Conservation (phyloP, 2,888 invertebrate species). For the Acronicta aceris region DNA sequence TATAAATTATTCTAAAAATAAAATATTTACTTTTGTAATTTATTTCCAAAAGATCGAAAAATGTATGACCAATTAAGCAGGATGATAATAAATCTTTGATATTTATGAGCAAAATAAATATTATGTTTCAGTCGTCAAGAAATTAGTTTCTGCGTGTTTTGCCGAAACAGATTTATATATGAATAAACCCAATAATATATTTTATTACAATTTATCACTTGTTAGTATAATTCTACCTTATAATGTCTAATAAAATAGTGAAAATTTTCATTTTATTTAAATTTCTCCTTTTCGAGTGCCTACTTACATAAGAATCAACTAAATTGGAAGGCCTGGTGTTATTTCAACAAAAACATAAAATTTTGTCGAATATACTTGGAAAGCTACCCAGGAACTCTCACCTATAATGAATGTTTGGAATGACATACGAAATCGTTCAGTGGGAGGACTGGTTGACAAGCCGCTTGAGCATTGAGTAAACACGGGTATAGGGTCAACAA, state of each 20-base stretch:
- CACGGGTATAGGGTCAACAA: slow-evolving; percentile 79
- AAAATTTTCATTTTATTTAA: too few relatives aligned
- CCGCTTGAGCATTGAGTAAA: slow-evolving; percentile 72
- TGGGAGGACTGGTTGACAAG: slow-evolving; percentile 86
- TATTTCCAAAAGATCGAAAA: slow-evolving; percentile 11
- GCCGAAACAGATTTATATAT: slow-evolving; percentile 24
- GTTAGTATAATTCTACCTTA: too few relatives aligned
- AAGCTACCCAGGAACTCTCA: slow-evolving; percentile 66
- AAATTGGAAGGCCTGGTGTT: background rate
- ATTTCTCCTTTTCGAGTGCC: too few relatives aligned
- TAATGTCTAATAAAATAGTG: too few relatives aligned
- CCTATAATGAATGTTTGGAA: slow-evolving; percentile 69
- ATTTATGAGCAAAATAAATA: slow-evolving; percentile 39
- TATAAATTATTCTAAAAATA: slow-evolving; percentile 10
- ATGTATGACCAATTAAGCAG: slow-evolving; percentile 44
- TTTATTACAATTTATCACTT: too few relatives aligned
- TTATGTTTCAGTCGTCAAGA: slow-evolving; percentile 19
- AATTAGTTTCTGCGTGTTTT: slow-evolving; percentile 14
- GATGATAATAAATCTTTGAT: slow-evolving; percentile 45
- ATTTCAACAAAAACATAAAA: slow-evolving; percentile 19
- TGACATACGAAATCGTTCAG: slow-evolving; percentile 76
- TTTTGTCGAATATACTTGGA: slow-evolving; percentile 23
- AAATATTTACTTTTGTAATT: slow-evolving; percentile 28
- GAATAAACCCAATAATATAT: background rate
- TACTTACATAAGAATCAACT: slow-evolving; percentile 1